Evolutionary conservation across 2,888 invertebrate genomes (phyloP).

Genomic region (Plagiodera versicolora): DNA sequence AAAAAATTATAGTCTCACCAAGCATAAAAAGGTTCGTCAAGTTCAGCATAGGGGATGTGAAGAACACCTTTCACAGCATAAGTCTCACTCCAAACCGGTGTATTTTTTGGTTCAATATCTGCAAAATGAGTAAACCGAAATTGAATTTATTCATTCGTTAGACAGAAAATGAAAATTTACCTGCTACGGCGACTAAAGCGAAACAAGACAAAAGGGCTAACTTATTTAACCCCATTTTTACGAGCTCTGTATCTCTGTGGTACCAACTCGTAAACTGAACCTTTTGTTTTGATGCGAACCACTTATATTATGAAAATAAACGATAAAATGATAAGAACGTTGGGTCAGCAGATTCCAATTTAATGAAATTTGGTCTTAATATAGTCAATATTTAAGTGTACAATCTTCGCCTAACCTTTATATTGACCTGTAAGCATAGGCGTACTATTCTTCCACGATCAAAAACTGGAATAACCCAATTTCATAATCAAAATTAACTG

Average conservation of each 20-base stretch:
- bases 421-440: no score
- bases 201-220: background rate
- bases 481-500: no score
- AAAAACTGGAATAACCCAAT: no score
- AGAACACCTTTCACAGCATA: conserved; percentile 79
- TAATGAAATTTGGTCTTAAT: background rate
- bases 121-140: conserved; percentile 7
- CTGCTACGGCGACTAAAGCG: background rate
- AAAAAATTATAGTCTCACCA: conserved; percentile 61
- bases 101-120: conserved; percentile 15
- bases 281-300: background rate
- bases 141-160: no score
- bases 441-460: no score
- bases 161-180: conserved; percentile 2
- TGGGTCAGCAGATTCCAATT: background rate
- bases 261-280: background rate
- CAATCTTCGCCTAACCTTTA: no score
- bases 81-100: conserved; percentile 63
- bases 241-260: background rate
- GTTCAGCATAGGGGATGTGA: conserved; percentile 91
- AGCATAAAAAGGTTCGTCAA: conserved; percentile 87
- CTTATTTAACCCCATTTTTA: background rate
- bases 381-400: no score
- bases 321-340: background rate
- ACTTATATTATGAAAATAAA: background rate